Evolutionary conservation across 2,113 vertebrate species (phyloP).

Genomic region (Hymenochirus boettgeri): DNA sequence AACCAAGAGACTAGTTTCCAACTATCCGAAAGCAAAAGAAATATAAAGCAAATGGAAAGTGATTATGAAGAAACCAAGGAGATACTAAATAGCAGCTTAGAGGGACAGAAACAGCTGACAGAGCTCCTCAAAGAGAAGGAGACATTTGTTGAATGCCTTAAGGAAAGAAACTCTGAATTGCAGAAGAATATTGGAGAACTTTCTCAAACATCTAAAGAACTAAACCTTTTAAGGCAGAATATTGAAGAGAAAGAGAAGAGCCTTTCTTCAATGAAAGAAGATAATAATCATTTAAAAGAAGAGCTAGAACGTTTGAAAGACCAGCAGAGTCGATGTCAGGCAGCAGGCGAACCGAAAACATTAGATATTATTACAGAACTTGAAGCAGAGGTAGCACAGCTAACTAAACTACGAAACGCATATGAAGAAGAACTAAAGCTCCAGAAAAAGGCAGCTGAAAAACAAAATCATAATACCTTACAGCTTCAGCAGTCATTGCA

Average conservation of each 20-base stretch:
- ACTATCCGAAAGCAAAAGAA: constrained; percentile 71
- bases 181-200: constrained; percentile 67
- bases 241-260: constrained; percentile 86
- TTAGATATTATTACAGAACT: constrained; percentile 84
- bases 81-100: constrained; percentile 76
- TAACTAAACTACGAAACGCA: constrained; percentile 66
- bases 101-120: constrained; percentile 81
- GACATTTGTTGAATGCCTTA: constrained; percentile 70
- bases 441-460: constrained; percentile 70
- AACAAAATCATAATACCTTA: constrained; percentile 68
- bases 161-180: constrained; percentile 62
- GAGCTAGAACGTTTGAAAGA: constrained; percentile 86
- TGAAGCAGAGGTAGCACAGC: constrained; percentile 80
- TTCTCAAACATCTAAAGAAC: constrained; percentile 55
- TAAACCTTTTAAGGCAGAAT: constrained; percentile 63
- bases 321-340: constrained; percentile 74
- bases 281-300: constrained; percentile 93
- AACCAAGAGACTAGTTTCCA: constrained; percentile 81
- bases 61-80: constrained; percentile 81
- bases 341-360: constrained; percentile 73
- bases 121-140: constrained; percentile 88
- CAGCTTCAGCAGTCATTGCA: constrained; percentile 77
- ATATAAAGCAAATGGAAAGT: constrained; percentile 65
- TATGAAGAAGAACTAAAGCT: constrained; percentile 75
- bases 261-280: constrained; percentile 89